phyloP scores from a whole-genome alignment of 2,888 invertebrate genomes.

The Nycteola revayana region DNA sequence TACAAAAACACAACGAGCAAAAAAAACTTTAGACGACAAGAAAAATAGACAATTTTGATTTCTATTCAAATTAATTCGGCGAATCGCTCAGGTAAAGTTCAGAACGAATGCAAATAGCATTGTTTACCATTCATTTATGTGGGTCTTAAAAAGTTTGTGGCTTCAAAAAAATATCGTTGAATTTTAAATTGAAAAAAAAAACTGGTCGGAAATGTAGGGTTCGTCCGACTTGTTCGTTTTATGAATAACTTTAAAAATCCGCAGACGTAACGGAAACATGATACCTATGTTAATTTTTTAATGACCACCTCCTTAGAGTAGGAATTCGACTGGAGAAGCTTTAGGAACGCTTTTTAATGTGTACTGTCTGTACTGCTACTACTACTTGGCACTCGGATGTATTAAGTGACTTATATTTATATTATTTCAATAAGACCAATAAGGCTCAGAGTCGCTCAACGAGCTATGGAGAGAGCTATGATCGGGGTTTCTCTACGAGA shows the following conservation, averaged over 20 bases:
- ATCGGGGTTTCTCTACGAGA: too few species aligned
- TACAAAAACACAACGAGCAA: too few species aligned
- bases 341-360: too few species aligned
- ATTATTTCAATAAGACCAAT: too few species aligned
- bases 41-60: too few species aligned
- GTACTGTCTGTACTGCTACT: too few species aligned
- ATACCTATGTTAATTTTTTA: conserved; percentile 26
- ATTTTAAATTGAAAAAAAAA: conserved; percentile 21
- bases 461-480: too few species aligned
- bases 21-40: too few species aligned
- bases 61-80: too few species aligned
- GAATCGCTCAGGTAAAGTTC: conserved; percentile 2
- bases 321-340: background rate
- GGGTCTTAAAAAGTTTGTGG: conserved; percentile 15
- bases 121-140: conserved; percentile 31
- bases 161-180: conserved; percentile 19
- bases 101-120: conserved; percentile 24
- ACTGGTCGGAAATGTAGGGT: conserved; percentile 11
- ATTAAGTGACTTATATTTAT: too few species aligned
- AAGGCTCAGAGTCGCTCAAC: too few species aligned
- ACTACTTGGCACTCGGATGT: too few species aligned
- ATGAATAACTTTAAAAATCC: conserved; percentile 22
- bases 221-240: conserved; percentile 9
- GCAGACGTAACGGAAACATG: conserved; percentile 6
- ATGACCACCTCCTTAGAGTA: conserved; percentile 7